Conservation (phyloP, 2,888 invertebrate genomes). For the Andrena trimmerana region DNA sequence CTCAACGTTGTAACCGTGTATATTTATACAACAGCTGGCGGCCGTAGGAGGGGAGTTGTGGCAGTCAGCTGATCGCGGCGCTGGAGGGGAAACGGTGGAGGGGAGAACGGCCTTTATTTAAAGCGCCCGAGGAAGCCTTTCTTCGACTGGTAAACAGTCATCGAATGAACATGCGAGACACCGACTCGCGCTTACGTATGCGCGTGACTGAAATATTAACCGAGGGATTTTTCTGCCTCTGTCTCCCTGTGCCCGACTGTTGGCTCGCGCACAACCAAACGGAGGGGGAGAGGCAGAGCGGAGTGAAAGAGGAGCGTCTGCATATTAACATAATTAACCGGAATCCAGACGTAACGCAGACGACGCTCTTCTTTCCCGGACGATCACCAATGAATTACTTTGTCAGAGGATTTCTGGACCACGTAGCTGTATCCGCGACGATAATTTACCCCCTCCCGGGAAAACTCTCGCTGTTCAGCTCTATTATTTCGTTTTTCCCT, state of each 20-base stretch:
- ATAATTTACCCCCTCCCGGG: too few relatives aligned
- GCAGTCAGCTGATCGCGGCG: slow-evolving; percentile 82
- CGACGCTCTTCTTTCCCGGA: slow-evolving; percentile 11
- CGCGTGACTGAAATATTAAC: slow-evolving; percentile 61
- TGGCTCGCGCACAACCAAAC: background rate
- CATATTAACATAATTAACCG: slow-evolving; percentile 62
- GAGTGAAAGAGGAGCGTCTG: slow-evolving; percentile 21
- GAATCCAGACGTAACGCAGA: slow-evolving; percentile 49
- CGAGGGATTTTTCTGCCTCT: slow-evolving; percentile 45
- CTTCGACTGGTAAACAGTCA: slow-evolving; percentile 75
- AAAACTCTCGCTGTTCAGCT: background rate
- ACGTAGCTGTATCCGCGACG: too few relatives aligned
- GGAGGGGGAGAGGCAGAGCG: too few relatives aligned
- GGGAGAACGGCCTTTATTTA: slow-evolving; percentile 81
- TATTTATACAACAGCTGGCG: slow-evolving; percentile 82
- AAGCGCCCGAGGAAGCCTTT: slow-evolving; percentile 78
- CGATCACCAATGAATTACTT: background rate
- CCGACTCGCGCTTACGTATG: slow-evolving; percentile 42
- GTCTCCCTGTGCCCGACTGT: background rate
- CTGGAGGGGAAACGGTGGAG: slow-evolving; percentile 77
- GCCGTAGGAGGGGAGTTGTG: slow-evolving; percentile 67
- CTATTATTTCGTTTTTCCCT: background rate
- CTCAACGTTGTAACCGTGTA: slow-evolving; percentile 78
- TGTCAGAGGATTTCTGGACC: too few relatives aligned
- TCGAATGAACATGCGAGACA: slow-evolving; percentile 71